Percentiles rank a stretch among this genome's conserved stretches.
These are phyloP conservation scores for Arrhopalites spinosus DNA, from an alignment of 2,888 invertebrate genomes.

Conservation along the genomic window DNA sequence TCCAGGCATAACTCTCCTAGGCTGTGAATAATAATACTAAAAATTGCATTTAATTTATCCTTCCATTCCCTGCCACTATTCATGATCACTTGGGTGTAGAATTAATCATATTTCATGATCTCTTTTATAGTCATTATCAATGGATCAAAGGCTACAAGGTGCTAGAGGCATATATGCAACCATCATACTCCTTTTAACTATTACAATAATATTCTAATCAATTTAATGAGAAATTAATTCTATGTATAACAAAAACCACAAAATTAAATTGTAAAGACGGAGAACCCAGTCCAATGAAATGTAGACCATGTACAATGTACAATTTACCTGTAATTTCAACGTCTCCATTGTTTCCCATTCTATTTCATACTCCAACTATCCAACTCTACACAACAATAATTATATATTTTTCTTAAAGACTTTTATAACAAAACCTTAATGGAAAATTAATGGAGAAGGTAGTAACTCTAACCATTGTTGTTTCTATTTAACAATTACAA, in stretches of 20 bases:
- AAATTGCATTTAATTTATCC: background rate
- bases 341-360: background rate
- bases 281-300: too few relatives aligned
- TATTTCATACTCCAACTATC: background rate
- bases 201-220: background rate
- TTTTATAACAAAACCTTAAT: background rate
- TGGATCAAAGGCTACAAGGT: conserved; percentile 26
- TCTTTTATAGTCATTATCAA: conserved; percentile 16
- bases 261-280: too few relatives aligned
- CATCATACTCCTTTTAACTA: background rate
- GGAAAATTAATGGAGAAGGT: background rate
- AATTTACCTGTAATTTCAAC: background rate
- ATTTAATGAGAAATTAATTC: background rate
- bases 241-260: background rate
- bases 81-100: conserved; percentile 15
- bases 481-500: too few relatives aligned
- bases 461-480: background rate
- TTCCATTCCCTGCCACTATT: conserved; percentile 4
- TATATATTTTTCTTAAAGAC: background rate
- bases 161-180: background rate
- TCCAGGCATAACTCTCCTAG: background rate
- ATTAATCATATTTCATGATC: conserved; percentile 6
- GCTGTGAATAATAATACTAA: background rate
- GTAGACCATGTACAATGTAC: background rate
- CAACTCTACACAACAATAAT: background rate